phyloP scores from a whole-genome alignment of 35 echinoderm and acorn worm species.

The Stichopus chloronotus region DNA sequence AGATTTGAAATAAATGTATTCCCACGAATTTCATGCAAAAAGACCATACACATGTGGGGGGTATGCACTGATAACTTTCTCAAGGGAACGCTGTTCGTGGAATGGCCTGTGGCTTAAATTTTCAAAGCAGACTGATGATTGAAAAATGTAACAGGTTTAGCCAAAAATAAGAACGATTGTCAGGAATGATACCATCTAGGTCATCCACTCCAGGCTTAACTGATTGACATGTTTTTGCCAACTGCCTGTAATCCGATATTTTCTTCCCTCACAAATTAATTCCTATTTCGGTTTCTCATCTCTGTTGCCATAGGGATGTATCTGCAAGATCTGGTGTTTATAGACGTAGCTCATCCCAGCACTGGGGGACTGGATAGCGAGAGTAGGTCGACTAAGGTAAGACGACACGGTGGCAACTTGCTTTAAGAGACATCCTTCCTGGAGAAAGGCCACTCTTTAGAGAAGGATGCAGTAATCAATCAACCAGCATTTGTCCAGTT shows the following conservation, averaged over 20 bases:
- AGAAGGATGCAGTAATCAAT: not conserved
- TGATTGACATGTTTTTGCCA: not conserved
- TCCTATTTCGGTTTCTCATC: not conserved
- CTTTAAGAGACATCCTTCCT: too few species aligned
- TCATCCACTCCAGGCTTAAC: not conserved
- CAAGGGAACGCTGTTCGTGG: too few species aligned
- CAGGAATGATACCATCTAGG: not conserved
- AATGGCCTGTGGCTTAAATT: not conserved
- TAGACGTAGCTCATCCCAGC: constrained; percentile 97
- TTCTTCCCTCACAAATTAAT: not conserved
- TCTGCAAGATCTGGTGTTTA: constrained; percentile 97
- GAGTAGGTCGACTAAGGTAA: constrained; percentile 86
- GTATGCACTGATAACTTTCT: too few species aligned
- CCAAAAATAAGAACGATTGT: not conserved
- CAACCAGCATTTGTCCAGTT: not conserved
- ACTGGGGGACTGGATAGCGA: constrained; percentile 92
- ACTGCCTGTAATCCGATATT: not conserved
- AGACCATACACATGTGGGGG: too few species aligned
- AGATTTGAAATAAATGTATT: too few species aligned
- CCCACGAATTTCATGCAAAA: too few species aligned
- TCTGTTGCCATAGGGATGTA: constrained; percentile 83
- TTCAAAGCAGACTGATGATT: not conserved
- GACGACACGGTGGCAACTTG: not conserved
- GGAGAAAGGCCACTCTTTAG: not conserved
- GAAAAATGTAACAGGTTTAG: not conserved